phyloP scores from a whole-genome alignment of 2,113 vertebrate genomes.

The Chloropsis cyanopogon region DNA sequence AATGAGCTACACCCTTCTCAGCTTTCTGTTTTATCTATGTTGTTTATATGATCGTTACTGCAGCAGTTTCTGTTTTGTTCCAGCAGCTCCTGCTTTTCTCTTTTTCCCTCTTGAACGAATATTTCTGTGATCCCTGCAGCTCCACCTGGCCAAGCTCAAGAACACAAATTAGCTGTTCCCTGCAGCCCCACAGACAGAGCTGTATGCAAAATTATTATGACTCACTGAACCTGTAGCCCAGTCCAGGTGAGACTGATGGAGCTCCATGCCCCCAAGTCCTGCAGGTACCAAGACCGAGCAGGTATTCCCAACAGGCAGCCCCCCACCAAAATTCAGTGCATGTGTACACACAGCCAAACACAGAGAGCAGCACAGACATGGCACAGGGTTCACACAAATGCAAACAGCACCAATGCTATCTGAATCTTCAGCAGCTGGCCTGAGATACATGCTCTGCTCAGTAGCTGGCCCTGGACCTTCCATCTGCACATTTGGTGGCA shows the following conservation, averaged over 20 bases:
- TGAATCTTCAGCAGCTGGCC: not conserved
- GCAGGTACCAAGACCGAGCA: not conserved
- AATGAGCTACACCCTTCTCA: not conserved
- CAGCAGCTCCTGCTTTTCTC: not conserved
- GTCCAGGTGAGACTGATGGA: not conserved
- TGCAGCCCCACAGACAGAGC: not conserved
- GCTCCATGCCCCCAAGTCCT: not conserved
- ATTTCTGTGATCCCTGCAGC: not conserved
- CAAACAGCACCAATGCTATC: not conserved
- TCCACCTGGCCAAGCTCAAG: not conserved
- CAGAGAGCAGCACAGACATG: not conserved
- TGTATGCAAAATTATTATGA: not conserved
- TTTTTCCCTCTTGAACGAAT: not conserved
- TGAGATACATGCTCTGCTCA: not conserved
- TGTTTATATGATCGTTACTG: not conserved
- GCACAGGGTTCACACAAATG: not conserved
- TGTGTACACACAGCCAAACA: rapidly evolving
- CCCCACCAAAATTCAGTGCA: not conserved
- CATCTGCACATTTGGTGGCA: not conserved
- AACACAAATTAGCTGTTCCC: not conserved
- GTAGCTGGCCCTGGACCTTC: not conserved
- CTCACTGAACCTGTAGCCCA: not conserved
- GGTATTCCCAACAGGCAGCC: not conserved
- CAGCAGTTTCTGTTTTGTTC: not conserved
- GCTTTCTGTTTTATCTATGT: not conserved